These are phyloP conservation scores for Leptatherina wallacei DNA, from an alignment of 2,797 vertebrate genomes.

Conservation along the genomic window DNA sequence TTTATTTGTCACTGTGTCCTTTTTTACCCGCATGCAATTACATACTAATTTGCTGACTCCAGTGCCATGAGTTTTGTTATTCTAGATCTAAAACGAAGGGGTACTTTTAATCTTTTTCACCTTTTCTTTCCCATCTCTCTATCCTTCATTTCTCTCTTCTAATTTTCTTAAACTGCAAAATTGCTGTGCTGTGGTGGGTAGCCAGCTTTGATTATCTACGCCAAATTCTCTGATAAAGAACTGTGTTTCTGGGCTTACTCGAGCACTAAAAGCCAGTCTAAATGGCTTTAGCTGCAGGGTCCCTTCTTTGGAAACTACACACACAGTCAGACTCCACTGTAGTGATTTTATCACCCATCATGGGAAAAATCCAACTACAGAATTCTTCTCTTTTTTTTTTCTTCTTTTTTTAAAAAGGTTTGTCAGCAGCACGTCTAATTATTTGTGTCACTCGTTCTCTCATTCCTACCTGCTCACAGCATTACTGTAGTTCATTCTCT, in stretches of 20 bases:
- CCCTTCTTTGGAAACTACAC: slow-evolving; percentile 53
- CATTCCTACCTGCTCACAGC: slow-evolving; percentile 14
- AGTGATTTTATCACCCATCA: slow-evolving; percentile 60
- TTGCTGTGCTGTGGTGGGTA: slow-evolving; percentile 68
- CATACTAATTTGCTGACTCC: slow-evolving; percentile 10
- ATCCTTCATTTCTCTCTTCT: slow-evolving; percentile 47
- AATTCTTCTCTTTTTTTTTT: slow-evolving; percentile 40
- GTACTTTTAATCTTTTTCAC: slow-evolving; percentile 19
- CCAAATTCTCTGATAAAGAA: slow-evolving; percentile 78
- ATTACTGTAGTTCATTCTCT: slow-evolving; percentile 16
- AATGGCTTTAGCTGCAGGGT: slow-evolving; percentile 77
- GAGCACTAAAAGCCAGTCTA: slow-evolving; percentile 72
- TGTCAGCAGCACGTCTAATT: slow-evolving; percentile 47
- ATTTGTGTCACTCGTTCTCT: slow-evolving; percentile 15
- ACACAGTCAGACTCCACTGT: slow-evolving; percentile 31
- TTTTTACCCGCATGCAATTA: slow-evolving; percentile 20
- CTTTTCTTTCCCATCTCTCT: slow-evolving; percentile 21
- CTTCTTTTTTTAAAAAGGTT: no score
- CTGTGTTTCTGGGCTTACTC: slow-evolving; percentile 73
- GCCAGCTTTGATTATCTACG: slow-evolving; percentile 75
- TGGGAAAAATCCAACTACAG: slow-evolving; percentile 57
- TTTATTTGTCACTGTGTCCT: not conserved
- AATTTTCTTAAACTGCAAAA: slow-evolving; percentile 74
- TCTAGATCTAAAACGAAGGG: slow-evolving; percentile 33
- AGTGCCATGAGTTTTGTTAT: slow-evolving; percentile 20